Evolutionary conservation across 2,797 vertebrate genomes (phyloP).

Genomic region (Scomberomorus guttatus): DNA sequence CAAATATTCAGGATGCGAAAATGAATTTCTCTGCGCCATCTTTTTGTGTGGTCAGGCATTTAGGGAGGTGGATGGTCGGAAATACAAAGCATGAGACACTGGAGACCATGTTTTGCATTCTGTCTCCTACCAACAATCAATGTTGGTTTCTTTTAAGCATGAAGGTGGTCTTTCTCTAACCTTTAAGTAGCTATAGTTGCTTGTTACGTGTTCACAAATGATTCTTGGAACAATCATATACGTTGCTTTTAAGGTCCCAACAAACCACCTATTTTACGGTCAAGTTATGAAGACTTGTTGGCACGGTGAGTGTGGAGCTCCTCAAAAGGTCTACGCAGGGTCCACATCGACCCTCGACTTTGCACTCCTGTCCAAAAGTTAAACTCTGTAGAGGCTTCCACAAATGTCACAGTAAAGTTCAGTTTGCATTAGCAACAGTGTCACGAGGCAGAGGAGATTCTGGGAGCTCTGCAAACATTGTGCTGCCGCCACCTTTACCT

Average conservation of each 20-base stretch:
- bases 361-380: slow-evolving; percentile 41
- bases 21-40: neutral
- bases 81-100: neutral
- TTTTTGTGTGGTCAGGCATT: neutral
- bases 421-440: slow-evolving; percentile 64
- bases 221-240: neutral
- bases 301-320: slow-evolving; percentile 6
- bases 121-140: neutral
- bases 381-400: slow-evolving; percentile 52
- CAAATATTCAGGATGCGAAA: neutral
- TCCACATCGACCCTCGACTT: slow-evolving; percentile 36
- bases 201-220: too few species aligned
- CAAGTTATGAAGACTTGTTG: neutral
- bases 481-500: slow-evolving; percentile 34
- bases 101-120: neutral
- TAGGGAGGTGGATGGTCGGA: neutral
- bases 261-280: slow-evolving; percentile 4
- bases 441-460: slow-evolving; percentile 52
- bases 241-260: neutral
- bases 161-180: neutral
- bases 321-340: slow-evolving; percentile 34
- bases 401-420: slow-evolving; percentile 66
- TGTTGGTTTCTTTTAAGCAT: neutral
- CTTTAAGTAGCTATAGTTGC: neutral
- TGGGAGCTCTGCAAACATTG: slow-evolving; percentile 59